These are phyloP conservation scores for Enteromius trimaculatus DNA, from an alignment of 2,797 vertebrate genomes.

Conservation along the genomic window DNA sequence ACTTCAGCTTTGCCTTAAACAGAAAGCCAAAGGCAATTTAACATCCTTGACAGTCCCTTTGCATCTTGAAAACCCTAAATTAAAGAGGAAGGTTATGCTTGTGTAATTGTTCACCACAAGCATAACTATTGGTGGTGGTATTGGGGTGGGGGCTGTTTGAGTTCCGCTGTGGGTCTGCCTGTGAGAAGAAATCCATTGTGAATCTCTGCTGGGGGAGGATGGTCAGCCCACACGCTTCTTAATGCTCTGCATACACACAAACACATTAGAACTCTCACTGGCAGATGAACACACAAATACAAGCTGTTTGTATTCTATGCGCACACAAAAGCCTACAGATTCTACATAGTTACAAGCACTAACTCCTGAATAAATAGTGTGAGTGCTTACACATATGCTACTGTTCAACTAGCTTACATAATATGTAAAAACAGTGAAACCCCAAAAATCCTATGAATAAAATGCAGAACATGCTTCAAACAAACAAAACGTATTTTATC, in stretches of 20 bases:
- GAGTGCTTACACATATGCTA: constrained; percentile 28
- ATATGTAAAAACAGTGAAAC: background rate
- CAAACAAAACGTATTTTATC: background rate
- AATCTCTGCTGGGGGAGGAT: constrained; percentile 62
- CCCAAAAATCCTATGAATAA: background rate
- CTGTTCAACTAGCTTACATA: background rate
- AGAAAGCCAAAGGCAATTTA: constrained; percentile 69
- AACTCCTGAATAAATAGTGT: constrained; percentile 33
- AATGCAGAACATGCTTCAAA: background rate
- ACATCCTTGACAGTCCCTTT: constrained; percentile 70
- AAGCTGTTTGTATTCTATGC: constrained; percentile 27
- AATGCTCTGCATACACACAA: constrained; percentile 66
- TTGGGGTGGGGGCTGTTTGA: constrained; percentile 62
- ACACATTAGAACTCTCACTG: background rate
- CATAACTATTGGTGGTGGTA: constrained; percentile 58
- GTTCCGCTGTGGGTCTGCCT: constrained; percentile 66
- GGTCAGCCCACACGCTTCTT: constrained; percentile 70
- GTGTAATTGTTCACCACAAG: constrained; percentile 75
- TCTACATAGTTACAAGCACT: background rate
- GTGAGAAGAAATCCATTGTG: constrained; percentile 64
- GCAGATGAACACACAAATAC: constrained; percentile 9
- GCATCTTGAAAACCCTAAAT: constrained; percentile 75
- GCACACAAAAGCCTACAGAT: constrained; percentile 7
- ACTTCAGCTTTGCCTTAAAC: constrained; percentile 61
- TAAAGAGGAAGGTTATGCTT: constrained; percentile 73